Conservation (phyloP, 2,113 vertebrate genomes). For the Columba janthina region DNA sequence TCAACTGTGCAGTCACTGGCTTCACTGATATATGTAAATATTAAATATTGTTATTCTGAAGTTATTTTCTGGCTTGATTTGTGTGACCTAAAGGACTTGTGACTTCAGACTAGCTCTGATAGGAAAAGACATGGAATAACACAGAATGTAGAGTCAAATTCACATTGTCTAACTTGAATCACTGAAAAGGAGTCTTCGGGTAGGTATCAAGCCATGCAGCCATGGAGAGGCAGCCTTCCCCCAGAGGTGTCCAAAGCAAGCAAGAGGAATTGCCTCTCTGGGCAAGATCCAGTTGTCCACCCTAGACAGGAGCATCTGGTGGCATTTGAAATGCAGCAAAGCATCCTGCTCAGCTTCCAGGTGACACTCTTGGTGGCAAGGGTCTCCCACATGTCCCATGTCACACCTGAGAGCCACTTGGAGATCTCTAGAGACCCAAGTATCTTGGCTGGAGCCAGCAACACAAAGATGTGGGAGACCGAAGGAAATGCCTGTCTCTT, state of each 20-base stretch:
- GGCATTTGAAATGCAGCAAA: neutral
- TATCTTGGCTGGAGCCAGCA: neutral
- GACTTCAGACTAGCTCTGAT: neutral
- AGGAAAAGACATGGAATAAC: neutral
- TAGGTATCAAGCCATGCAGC: neutral
- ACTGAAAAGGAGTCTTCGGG: neutral
- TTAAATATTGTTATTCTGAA: constrained; percentile 48
- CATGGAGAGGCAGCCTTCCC: neutral
- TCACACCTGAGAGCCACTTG: neutral
- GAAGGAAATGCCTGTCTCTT: neutral
- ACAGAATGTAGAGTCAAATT: neutral
- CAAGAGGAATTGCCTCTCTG: neutral
- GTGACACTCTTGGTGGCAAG: neutral
- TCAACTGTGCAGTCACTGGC: neutral
- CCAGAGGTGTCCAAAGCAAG: neutral
- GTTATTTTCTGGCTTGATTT: neutral
- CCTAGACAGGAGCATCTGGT: neutral
- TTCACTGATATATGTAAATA: neutral
- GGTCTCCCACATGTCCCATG: neutral
- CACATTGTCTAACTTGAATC: neutral
- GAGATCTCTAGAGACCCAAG: neutral
- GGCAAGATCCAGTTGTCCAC: neutral
- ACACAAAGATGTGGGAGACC: fast-evolving
- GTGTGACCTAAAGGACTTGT: neutral
- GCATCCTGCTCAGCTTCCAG: neutral